Evolutionary conservation across 2,113 vertebrate species (phyloP).

Genomic region (Patagioenas fasciata): DNA sequence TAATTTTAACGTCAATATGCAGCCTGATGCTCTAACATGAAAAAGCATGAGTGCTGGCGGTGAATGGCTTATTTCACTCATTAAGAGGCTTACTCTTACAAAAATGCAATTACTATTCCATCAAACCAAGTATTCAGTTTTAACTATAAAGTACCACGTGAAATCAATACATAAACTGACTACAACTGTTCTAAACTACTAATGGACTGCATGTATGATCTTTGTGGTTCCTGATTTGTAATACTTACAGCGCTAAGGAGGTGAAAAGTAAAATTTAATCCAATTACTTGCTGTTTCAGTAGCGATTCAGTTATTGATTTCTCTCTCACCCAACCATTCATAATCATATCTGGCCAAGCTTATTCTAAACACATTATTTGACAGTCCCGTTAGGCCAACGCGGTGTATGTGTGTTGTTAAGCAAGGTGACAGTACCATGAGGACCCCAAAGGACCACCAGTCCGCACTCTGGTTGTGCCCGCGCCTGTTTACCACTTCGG

Average conservation of each 20-base stretch:
- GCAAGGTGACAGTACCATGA: constrained; percentile 85
- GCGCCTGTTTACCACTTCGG: constrained; percentile 97
- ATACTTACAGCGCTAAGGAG: background rate
- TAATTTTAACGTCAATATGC: background rate
- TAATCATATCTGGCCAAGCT: background rate
- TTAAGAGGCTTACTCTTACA: background rate
- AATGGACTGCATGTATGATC: accelerated
- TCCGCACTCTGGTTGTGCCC: constrained; percentile 98
- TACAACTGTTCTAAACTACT: background rate
- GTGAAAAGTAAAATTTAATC: background rate
- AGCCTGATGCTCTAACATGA: background rate
- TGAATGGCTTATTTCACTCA: background rate
- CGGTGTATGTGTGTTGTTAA: background rate
- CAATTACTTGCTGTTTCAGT: background rate
- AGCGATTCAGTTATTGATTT: background rate
- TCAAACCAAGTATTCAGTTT: background rate
- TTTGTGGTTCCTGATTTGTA: background rate
- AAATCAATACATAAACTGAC: background rate
- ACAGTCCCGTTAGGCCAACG: background rate
- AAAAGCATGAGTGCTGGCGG: background rate
- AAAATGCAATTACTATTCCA: background rate
- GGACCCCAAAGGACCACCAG: constrained; percentile 98
- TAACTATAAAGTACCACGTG: background rate
- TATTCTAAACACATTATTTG: background rate
- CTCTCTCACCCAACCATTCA: background rate